Conservation (phyloP, 2,113 vertebrate species). For the Saimiri boliviensis region DNA sequence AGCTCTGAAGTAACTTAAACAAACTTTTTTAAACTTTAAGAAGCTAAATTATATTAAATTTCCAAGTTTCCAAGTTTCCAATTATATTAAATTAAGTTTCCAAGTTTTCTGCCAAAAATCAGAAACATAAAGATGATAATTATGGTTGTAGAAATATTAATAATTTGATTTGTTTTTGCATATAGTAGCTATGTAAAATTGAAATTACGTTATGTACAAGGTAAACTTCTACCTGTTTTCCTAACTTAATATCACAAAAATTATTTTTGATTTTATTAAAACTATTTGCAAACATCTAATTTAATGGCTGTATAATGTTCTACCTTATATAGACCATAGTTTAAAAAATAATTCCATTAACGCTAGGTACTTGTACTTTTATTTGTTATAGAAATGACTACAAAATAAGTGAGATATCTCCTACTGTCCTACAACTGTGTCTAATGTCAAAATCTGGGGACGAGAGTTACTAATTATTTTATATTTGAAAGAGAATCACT, state of each 20-base stretch:
- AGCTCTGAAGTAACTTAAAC: background rate
- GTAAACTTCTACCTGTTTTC: background rate
- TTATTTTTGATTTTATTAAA: slow-evolving; percentile 13
- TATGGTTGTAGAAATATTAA: background rate
- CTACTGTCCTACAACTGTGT: background rate
- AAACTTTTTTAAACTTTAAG: background rate
- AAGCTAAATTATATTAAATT: background rate
- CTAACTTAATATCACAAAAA: background rate
- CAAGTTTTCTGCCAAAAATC: background rate
- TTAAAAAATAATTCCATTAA: background rate
- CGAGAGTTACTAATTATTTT: background rate
- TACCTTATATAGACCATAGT: background rate
- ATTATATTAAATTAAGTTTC: background rate
- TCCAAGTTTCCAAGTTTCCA: slow-evolving; percentile 22
- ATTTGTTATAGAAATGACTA: background rate
- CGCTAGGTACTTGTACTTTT: background rate
- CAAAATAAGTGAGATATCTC: background rate
- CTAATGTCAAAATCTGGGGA: background rate
- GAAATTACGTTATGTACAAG: background rate
- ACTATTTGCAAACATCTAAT: background rate
- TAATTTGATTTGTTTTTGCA: background rate
- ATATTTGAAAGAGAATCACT: background rate
- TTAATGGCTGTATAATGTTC: background rate
- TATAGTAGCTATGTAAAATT: background rate
- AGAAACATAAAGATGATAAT: background rate